These are phyloP conservation scores for Aphelocoma coerulescens DNA, from an alignment of 2,113 vertebrate genomes.

Conservation along the genomic window DNA sequence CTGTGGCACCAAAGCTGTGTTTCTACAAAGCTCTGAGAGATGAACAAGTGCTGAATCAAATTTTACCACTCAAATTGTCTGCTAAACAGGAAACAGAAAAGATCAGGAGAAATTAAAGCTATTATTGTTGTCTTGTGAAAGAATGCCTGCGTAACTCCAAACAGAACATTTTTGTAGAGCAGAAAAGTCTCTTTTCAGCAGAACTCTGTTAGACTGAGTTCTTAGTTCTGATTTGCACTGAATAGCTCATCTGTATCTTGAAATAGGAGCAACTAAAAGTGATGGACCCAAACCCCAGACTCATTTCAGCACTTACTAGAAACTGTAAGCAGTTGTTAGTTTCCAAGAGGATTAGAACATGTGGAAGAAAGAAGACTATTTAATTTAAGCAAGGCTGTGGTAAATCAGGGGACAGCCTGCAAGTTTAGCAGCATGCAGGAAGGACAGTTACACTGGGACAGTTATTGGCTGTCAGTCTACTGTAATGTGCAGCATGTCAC, in stretches of 20 bases:
- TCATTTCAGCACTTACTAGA: neutral
- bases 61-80: neutral
- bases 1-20: neutral
- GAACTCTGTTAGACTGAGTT: neutral
- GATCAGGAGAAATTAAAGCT: neutral
- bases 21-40: neutral
- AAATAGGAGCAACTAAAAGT: neutral
- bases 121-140: neutral
- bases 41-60: neutral
- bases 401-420: neutral
- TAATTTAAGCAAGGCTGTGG: neutral
- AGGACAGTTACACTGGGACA: neutral
- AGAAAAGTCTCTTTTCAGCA: constrained; percentile 7
- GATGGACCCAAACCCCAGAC: neutral
- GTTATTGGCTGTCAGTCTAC: neutral
- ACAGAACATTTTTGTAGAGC: neutral
- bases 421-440: neutral
- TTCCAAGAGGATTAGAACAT: neutral
- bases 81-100: neutral
- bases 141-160: constrained; percentile 27
- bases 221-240: neutral
- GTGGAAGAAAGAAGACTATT: neutral
- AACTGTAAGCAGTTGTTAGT: neutral
- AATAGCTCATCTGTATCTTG: neutral
- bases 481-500: neutral